Percentiles rank a stretch among this genome's conserved stretches.
Conservation (phyloP, 2,888 invertebrate species). For the Hydroisotoma schaefferi region DNA sequence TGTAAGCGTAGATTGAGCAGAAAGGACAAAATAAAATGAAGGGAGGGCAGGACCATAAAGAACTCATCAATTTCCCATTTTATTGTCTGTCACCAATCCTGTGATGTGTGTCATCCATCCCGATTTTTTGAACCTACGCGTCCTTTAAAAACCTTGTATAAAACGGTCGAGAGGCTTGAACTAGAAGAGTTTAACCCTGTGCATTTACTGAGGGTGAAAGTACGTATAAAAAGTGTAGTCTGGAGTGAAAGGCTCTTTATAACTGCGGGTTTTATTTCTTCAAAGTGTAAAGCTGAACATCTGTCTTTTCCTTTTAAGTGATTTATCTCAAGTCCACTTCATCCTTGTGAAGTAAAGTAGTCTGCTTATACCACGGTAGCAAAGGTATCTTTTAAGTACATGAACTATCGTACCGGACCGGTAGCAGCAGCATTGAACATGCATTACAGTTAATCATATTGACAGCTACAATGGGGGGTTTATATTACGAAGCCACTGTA, state of each 20-base stretch:
- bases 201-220: neutral
- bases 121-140: neutral
- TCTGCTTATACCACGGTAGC: neutral
- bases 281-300: neutral
- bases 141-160: neutral
- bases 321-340: neutral
- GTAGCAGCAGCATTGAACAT: too few relatives aligned
- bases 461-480: too few relatives aligned
- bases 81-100: neutral
- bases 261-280: neutral
- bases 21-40: neutral
- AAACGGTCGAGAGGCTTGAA: neutral
- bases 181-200: neutral
- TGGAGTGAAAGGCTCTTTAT: neutral
- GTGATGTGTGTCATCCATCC: neutral
- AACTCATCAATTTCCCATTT: conserved; percentile 7
- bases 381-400: neutral
- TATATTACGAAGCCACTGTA: too few relatives aligned
- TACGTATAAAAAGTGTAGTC: neutral
- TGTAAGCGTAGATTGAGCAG: too few relatives aligned
- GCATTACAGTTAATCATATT: too few relatives aligned
- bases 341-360: neutral
- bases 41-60: neutral
- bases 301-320: neutral
- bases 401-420: too few relatives aligned